Evolutionary conservation across 1,140 invertebrate species (phyloP), one percentile per base, ranked within the genome.

Genomic region (Doryteuthis pealeii): DNA sequence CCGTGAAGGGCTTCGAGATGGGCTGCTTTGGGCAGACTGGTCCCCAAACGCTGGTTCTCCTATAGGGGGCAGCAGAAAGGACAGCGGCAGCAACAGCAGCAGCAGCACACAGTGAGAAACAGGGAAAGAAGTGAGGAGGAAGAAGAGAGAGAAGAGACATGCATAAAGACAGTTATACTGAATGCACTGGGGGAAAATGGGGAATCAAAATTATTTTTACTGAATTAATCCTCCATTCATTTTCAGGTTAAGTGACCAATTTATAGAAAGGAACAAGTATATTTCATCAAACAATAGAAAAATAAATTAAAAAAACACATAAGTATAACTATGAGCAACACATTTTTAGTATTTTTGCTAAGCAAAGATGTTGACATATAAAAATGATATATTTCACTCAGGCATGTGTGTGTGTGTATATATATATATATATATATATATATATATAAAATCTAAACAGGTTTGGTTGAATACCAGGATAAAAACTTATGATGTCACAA

Each of bases 131-230:
- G 54, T 4, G 26, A 62, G 26, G 26, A 28, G 5, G 26, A 62
- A 22, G 54, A 35, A 71, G 33, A 71, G 32, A 71, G 70, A 71
- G 70, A 71, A 45, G 35, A 71, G 32, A 68, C 22, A 68, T 30
- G 28, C 66, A 32, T 26, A 22, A 68, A 68, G 28, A 30, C 66
- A 68, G 18, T 30, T n/a, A 62, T 28, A 62, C 18, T 62, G 54
- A 62, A 12, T 5, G 54, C 0, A 62, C 18, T 8, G 54, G 26
- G 26, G 12, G 18, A 28, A 62, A 62, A 62, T 22, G 26, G 54
- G 18, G 54, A 62, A 62, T 62, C 35, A 5, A 3, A 10, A 10
- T 40, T 40, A 40, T 10, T 40, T 40, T 40, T 40, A 40, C 35
- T 40, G 10, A 40, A 40, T 10, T 40, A 40, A 40, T 40, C 10